Evolutionary conservation across 2,888 invertebrate genomes (phyloP).

Genomic region (Ramazzottius varieornatus): DNA sequence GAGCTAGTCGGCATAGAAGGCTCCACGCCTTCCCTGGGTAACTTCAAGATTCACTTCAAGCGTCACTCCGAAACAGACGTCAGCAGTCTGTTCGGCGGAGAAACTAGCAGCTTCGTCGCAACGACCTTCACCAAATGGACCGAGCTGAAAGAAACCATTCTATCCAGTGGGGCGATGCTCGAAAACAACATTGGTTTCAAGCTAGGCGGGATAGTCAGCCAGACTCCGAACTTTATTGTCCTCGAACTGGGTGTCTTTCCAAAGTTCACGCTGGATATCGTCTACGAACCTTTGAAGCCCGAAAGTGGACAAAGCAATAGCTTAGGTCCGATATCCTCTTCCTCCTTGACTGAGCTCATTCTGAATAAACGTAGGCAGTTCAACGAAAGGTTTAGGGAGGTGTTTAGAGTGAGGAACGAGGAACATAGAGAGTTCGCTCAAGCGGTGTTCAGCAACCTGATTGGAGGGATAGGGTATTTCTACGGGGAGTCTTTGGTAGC

Average conservation of each 20-base stretch:
- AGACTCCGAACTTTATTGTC: slow-evolving; percentile 22
- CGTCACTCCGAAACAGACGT: background rate
- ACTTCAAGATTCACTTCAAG: background rate
- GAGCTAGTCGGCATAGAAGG: background rate
- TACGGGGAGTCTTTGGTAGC: slow-evolving; percentile 66
- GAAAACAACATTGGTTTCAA: background rate
- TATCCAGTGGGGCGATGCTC: background rate
- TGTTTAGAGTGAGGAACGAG: slow-evolving; percentile 36
- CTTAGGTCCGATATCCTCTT: background rate
- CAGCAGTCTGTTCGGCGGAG: background rate
- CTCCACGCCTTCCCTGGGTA: background rate
- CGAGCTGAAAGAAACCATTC: background rate
- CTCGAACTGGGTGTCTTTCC: slow-evolving; percentile 37
- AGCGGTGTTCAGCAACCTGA: slow-evolving; percentile 64
- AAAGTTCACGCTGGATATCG: slow-evolving; percentile 54
- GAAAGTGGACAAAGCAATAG: background rate
- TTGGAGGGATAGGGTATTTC: slow-evolving; percentile 90
- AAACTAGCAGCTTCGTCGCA: background rate
- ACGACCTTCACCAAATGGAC: background rate
- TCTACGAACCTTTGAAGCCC: slow-evolving; percentile 38
- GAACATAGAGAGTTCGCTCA: slow-evolving; percentile 42
- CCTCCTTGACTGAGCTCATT: slow-evolving; percentile 18
- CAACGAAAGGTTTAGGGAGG: slow-evolving; percentile 47
- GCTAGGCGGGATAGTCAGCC: background rate
- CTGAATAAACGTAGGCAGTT: slow-evolving; percentile 36